Conservation (phyloP, 1,140 invertebrate species). For the Drosophila willistoni region DNA sequence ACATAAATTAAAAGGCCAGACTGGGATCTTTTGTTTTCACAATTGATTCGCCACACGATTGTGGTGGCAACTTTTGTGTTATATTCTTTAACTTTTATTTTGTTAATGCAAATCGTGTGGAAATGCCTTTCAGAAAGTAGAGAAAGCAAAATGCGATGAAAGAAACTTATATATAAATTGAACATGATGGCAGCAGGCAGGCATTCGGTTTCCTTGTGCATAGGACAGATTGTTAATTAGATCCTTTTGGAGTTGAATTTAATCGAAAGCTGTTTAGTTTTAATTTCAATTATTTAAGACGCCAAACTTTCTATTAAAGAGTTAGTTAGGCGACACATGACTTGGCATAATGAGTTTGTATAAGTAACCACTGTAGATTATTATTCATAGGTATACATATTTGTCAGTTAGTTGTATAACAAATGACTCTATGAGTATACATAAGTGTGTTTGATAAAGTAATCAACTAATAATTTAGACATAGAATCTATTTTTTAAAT, state of each 20-base stretch:
- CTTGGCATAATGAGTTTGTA: no score
- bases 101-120: slow-evolving; percentile 50
- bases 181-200: no score
- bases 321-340: no score
- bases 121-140: slow-evolving; percentile 16
- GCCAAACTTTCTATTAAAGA: no score
- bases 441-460: no score
- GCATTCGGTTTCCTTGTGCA: not conserved
- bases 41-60: slow-evolving; percentile 30
- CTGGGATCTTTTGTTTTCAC: slow-evolving; percentile 17
- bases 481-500: no score
- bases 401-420: no score
- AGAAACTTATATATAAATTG: slow-evolving; percentile 1
- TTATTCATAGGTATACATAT: no score
- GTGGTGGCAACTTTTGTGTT: slow-evolving; percentile 10
- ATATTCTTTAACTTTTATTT: not conserved
- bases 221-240: slow-evolving; percentile 5
- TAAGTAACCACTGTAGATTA: no score
- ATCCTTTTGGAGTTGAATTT: slow-evolving; percentile 3
- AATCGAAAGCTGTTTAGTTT: slow-evolving; percentile 1
- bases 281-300: not conserved
- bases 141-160: not conserved
- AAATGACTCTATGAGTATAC: no score
- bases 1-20: slow-evolving; percentile 52
- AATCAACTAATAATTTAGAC: no score